These are phyloP conservation scores for Pachyuromys duprasi DNA, from an alignment of 2,797 vertebrate species.

Conservation along the genomic window DNA sequence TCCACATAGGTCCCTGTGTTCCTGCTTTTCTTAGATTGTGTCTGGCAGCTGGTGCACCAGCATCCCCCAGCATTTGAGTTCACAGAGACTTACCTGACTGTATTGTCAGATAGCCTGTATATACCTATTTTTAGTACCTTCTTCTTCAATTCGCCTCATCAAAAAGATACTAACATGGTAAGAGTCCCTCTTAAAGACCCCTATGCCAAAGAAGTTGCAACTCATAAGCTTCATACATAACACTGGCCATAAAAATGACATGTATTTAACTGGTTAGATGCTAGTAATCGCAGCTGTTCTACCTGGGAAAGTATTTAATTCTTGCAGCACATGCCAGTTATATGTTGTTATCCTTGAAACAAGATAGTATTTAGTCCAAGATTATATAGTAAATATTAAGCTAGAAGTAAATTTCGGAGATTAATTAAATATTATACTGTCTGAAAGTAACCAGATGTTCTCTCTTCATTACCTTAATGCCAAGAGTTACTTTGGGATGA, in stretches of 20 bases:
- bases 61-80: slow-evolving; percentile 92
- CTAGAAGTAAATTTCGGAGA: neutral
- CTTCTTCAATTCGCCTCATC: slow-evolving; percentile 92
- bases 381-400: neutral
- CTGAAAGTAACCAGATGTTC: neutral
- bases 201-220: neutral
- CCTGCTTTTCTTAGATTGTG: slow-evolving; percentile 92
- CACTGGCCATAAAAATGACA: neutral
- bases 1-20: slow-evolving; percentile 91
- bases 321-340: neutral
- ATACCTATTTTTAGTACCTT: slow-evolving; percentile 94
- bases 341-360: neutral
- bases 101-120: slow-evolving; percentile 93
- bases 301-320: neutral
- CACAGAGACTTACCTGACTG: slow-evolving; percentile 94
- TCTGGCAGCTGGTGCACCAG: slow-evolving; percentile 93
- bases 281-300: neutral
- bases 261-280: neutral
- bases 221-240: neutral
- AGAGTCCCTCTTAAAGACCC: slow-evolving; percentile 59
- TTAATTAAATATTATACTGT: neutral
- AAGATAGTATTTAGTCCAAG: neutral
- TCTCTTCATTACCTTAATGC: neutral
- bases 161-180: slow-evolving; percentile 89
- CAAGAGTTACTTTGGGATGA: neutral